phyloP scores from a whole-genome alignment of 2,113 vertebrate species.

The Larimichthys polyactis region DNA sequence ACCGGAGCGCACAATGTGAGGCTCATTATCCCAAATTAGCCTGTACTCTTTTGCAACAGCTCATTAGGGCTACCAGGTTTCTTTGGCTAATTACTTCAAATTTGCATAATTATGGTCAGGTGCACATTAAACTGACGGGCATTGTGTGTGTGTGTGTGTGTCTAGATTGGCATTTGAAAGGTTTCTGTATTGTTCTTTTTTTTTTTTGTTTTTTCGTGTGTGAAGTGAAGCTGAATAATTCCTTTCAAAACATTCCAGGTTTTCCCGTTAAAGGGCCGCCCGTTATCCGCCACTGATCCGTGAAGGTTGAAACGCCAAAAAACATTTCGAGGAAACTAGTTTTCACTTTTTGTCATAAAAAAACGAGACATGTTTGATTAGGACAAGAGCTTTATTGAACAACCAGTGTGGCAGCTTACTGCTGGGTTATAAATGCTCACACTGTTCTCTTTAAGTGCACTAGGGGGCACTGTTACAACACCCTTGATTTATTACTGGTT shows the following conservation, averaged over 20 bases:
- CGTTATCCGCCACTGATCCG: background rate
- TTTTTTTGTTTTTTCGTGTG: constrained; percentile 21
- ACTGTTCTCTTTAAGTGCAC: constrained; percentile 17
- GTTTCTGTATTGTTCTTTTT: constrained; percentile 10
- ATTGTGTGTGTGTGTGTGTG: constrained; percentile 16
- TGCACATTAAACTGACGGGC: constrained; percentile 49
- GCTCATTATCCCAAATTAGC: constrained; percentile 56
- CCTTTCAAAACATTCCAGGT: constrained; percentile 22
- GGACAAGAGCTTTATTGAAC: background rate
- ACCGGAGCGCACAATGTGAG: constrained; percentile 24
- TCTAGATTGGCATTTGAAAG: constrained; percentile 48
- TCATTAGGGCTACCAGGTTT: constrained; percentile 59
- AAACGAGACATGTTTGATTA: background rate
- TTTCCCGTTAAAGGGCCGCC: background rate
- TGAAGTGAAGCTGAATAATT: constrained; percentile 21
- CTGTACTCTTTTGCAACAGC: constrained; percentile 38
- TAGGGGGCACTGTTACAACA: constrained; percentile 81
- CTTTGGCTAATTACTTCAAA: constrained; percentile 56
- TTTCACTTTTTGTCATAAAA: background rate
- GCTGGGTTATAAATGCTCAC: background rate
- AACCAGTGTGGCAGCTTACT: background rate
- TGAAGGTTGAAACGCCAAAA: constrained; percentile 2
- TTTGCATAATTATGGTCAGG: constrained; percentile 69
- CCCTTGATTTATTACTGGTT: background rate
- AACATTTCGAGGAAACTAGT: background rate